Percentiles rank a stretch among this genome's conserved stretches.
phyloP scores from a whole-genome alignment of 2,888 invertebrate species.

The Drosophila ezoana region DNA sequence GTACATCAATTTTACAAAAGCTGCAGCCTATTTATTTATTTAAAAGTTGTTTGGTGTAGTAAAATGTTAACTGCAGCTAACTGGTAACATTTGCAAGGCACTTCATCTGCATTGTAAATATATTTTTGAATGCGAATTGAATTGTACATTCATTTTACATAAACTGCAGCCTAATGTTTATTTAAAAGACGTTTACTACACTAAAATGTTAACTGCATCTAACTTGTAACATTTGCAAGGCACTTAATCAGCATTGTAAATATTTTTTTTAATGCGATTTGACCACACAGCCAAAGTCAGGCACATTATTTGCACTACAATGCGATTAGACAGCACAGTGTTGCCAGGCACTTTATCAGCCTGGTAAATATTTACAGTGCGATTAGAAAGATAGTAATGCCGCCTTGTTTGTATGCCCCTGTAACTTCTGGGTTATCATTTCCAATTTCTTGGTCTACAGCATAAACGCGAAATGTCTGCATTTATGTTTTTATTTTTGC shows the following conservation, averaged over 20 bases:
- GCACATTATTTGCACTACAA: too few relatives aligned
- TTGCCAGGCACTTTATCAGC: background rate
- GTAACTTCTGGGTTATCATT: background rate
- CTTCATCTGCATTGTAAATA: background rate
- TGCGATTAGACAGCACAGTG: background rate
- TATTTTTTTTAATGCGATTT: background rate
- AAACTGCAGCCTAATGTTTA: too few relatives aligned
- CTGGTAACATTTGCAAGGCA: background rate
- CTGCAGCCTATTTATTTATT: too few relatives aligned
- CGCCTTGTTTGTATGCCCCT: background rate
- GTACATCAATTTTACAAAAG: background rate
- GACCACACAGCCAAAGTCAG: too few relatives aligned
- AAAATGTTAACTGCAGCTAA: background rate
- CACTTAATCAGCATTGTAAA: background rate
- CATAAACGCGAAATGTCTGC: too few relatives aligned
- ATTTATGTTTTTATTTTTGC: background rate
- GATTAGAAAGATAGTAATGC: background rate
- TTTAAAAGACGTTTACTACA: too few relatives aligned
- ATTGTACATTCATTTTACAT: background rate
- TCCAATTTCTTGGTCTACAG: background rate
- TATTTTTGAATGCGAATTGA: too few relatives aligned
- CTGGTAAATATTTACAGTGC: background rate
- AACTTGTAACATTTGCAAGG: background rate
- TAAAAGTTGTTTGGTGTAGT: too few relatives aligned
- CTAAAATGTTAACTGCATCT: background rate